These are phyloP conservation scores for Palloptera scutellata DNA, from an alignment of 2,888 invertebrate genomes.

Conservation along the genomic window DNA sequence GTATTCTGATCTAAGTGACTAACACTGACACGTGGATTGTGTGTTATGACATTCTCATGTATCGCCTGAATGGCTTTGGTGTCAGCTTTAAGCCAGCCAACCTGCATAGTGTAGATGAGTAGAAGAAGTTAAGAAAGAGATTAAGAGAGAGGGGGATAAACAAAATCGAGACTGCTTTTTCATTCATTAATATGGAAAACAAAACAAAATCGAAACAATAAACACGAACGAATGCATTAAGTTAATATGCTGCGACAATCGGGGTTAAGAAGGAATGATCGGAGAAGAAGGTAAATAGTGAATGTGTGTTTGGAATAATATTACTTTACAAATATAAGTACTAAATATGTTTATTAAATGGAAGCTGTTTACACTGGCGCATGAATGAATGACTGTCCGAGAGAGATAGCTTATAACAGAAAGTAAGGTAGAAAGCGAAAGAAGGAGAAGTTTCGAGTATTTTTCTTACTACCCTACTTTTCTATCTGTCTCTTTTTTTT, in stretches of 20 bases:
- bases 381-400: too few species aligned
- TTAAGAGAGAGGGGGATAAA: too few species aligned
- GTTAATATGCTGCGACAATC: constrained; percentile 33
- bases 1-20: constrained; percentile 85
- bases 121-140: constrained; percentile 2
- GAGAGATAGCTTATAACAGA: too few species aligned
- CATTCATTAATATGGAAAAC: not conserved
- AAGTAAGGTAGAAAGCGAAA: too few species aligned
- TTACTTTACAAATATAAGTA: not conserved
- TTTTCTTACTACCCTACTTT: too few species aligned
- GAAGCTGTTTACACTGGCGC: not conserved
- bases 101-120: constrained; percentile 67
- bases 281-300: not conserved
- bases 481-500: too few species aligned
- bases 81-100: constrained; percentile 93
- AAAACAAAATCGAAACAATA: not conserved
- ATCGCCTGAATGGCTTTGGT: constrained; percentile 93
- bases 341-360: too few species aligned
- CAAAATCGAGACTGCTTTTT: constrained; percentile 4
- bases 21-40: constrained; percentile 86
- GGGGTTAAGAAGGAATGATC: not conserved
- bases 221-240: constrained; percentile 17
- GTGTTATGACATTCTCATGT: constrained; percentile 90
- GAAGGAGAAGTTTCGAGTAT: too few species aligned
- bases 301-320: not conserved